Conservation (phyloP, 2,888 invertebrate genomes). For the Ceraclea dissimilis region DNA sequence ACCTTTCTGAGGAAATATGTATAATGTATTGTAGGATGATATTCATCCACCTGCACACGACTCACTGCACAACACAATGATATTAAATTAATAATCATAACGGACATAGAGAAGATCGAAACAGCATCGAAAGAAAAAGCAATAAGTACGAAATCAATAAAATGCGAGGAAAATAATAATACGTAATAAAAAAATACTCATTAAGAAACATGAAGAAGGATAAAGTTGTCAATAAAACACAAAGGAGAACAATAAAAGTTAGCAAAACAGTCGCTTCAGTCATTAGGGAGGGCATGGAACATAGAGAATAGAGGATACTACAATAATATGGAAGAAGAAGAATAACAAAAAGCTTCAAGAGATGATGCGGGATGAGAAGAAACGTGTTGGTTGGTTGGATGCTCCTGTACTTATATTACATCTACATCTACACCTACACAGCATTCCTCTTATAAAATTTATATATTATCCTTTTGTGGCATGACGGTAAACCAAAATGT, state of each 20-base stretch:
- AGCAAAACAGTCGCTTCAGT: slow-evolving; percentile 15
- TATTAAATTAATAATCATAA: background rate
- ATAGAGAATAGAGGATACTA: too few species aligned
- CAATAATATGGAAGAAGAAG: background rate
- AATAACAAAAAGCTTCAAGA: slow-evolving; percentile 12
- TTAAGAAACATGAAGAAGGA: background rate
- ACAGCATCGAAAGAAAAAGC: background rate
- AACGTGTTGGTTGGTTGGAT: background rate
- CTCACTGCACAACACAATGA: background rate
- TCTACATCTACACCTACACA: too few species aligned
- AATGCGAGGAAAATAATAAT: background rate
- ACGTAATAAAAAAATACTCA: slow-evolving; percentile 5
- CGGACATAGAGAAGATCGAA: background rate
- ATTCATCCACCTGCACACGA: background rate
- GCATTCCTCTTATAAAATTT: too few species aligned
- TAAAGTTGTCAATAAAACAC: slow-evolving; percentile 8
- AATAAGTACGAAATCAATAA: background rate
- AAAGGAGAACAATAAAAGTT: slow-evolving; percentile 15
- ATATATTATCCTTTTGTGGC: slow-evolving; percentile 6
- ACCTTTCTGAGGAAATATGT: too few species aligned
- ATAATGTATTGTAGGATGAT: too few species aligned
- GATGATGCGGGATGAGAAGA: background rate
- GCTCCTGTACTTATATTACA: background rate
- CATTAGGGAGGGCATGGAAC: slow-evolving; percentile 12
- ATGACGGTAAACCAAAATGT: slow-evolving; percentile 1